Conservation (phyloP, 2,888 invertebrate species). For the Leptinotarsa rubiginosa region DNA sequence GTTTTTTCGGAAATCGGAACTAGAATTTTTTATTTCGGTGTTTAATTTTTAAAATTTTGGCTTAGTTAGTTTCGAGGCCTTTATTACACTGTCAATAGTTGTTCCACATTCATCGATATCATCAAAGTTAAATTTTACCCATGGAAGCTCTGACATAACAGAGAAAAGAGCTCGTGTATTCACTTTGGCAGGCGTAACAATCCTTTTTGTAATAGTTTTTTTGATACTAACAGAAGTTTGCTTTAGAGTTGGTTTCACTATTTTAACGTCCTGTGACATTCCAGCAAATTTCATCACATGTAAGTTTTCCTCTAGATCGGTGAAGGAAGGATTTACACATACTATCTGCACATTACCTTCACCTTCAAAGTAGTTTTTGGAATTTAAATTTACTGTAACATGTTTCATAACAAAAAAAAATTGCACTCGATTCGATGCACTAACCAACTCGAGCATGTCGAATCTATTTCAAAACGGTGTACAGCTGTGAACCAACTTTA, state of each 20-base stretch:
- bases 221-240: conserved; percentile 58
- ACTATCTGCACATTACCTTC: conserved; percentile 96
- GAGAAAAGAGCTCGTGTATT: conserved; percentile 38
- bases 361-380: conserved; percentile 96
- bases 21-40: conserved; percentile 74
- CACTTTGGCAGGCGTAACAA: conserved; percentile 47
- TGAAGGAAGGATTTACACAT: conserved; percentile 92
- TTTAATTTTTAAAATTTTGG: conserved; percentile 71
- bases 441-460: too few relatives aligned
- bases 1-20: conserved; percentile 74
- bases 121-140: conserved; percentile 70
- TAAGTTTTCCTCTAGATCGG: conserved; percentile 95
- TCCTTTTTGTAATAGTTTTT: conserved; percentile 47
- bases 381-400: conserved; percentile 59
- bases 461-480: too few relatives aligned
- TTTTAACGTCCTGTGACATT: conserved; percentile 94
- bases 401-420: too few relatives aligned
- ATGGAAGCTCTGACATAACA: conserved; percentile 48
- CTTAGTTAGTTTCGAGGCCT: conserved; percentile 70
- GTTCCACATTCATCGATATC: conserved; percentile 75
- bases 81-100: conserved; percentile 75
- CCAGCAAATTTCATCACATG: conserved; percentile 96
- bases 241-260: conserved; percentile 74
- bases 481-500: too few relatives aligned
- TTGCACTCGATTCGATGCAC: too few relatives aligned